Percentiles rank a stretch among this genome's conserved stretches.
Evolutionary conservation across 2,113 vertebrate genomes (phyloP).

Genomic region (Oreochromis spilurus): DNA sequence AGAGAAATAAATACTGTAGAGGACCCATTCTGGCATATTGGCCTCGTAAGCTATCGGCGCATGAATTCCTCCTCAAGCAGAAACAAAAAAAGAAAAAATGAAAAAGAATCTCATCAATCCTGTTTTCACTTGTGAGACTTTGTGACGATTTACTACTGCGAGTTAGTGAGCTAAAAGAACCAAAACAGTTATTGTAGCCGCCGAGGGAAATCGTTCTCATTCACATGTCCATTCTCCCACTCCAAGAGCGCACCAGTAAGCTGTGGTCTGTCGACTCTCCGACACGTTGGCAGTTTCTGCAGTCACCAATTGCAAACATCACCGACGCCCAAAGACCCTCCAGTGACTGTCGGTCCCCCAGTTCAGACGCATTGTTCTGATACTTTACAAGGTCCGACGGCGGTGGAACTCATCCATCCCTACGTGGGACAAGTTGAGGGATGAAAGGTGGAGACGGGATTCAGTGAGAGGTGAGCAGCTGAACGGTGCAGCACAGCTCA

Average conservation of each 20-base stretch:
- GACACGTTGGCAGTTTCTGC: conserved; percentile 55
- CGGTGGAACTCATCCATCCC: conserved; percentile 37
- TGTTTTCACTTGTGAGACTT: conserved; percentile 24
- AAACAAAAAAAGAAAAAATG: not conserved
- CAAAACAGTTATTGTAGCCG: not conserved
- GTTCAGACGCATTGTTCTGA: conserved; percentile 3
- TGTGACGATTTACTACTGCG: not conserved
- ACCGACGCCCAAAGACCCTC: conserved; percentile 48
- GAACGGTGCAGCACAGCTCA: conserved; percentile 31
- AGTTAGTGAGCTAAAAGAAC: not conserved
- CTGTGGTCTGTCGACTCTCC: conserved; percentile 28
- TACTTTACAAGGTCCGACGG: conserved; percentile 15
- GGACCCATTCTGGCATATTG: conserved; percentile 76
- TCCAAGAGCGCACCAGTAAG: conserved; percentile 50
- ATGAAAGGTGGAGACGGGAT: conserved; percentile 29
- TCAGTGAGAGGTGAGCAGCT: conserved; percentile 55
- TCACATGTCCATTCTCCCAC: conserved; percentile 41
- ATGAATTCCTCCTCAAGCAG: conserved; percentile 57
- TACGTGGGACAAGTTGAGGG: conserved; percentile 58
- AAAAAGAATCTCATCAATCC: not conserved
- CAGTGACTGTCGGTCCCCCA: conserved; percentile 1
- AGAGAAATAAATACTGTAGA: conserved; percentile 70
- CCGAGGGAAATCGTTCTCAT: not conserved
- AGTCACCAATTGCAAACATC: conserved; percentile 57
- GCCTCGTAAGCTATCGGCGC: conserved; percentile 56